Percentiles rank a stretch among this genome's conserved stretches.
These are phyloP conservation scores for Nebria ingens DNA, from an alignment of 1,140 invertebrate species.

Conservation along the genomic window DNA sequence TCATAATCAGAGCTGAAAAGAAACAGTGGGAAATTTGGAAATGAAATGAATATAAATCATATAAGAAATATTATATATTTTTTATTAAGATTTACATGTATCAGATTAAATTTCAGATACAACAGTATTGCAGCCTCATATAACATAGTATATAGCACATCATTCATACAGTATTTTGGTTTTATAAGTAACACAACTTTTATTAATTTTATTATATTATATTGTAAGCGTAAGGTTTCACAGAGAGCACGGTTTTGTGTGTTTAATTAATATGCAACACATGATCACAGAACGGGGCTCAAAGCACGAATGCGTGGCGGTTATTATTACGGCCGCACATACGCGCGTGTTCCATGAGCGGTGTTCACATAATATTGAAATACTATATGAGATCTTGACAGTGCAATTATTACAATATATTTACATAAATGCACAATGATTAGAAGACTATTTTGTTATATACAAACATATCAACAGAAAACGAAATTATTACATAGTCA, in stretches of 20 bases:
- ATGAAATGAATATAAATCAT: too few relatives aligned
- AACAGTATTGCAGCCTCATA: constrained; percentile 1
- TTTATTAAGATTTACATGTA: constrained; percentile 5
- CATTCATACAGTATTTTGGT: background rate
- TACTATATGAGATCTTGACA: constrained; percentile 1
- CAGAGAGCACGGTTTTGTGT: background rate
- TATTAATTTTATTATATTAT: constrained; percentile 25
- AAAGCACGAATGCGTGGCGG: background rate
- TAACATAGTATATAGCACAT: constrained; percentile 4
- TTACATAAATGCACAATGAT: background rate
- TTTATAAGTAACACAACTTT: background rate
- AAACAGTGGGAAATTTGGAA: too few relatives aligned
- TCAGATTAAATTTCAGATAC: constrained; percentile 3
- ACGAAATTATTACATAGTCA: background rate
- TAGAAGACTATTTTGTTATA: too few relatives aligned
- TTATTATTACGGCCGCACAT: background rate
- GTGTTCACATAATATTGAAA: background rate
- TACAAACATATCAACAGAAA: background rate
- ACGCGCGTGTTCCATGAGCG: background rate
- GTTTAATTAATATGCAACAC: background rate
- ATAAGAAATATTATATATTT: constrained; percentile 9
- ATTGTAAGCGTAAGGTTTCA: constrained; percentile 29
- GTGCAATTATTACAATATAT: background rate
- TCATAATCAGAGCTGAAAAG: too few relatives aligned
- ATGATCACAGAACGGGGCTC: background rate